Base-by-base conservation (phyloP, 1,140 invertebrate species). In the Drosophila funebris region DNA sequence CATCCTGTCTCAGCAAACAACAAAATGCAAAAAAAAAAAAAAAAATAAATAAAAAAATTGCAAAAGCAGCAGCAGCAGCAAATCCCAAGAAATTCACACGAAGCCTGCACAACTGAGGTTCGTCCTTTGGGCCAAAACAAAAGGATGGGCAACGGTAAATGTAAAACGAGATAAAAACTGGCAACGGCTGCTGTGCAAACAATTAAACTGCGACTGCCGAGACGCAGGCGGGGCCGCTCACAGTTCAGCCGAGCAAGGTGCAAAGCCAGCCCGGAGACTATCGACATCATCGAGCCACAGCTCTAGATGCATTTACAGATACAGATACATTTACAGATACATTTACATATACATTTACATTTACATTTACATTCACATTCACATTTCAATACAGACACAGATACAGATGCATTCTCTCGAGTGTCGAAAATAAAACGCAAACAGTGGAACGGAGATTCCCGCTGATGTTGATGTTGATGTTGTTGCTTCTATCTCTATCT, bases 31-130 rank as follows among this genome's bases (percentile, higher is more conserved):
- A 53, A 61, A 53, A 73, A 63, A 58, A 57, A 52, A 62, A 78
- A n/a, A n/a, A n/a, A n/a, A n/a, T n/a, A n/a, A n/a, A n/a, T n/a
- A n/a, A n/a, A n/a, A 73, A 73, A 78, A 73, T 60, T 58, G 76
- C 63, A 78, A 63, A 61, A 43, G 14, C 27, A 43, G 54, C 39
- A 27, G 13, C 13, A 57, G 8, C 24, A 60, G 29, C 31, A 58
- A 62, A 52, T 78, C 79, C 75, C 73, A 76, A 78, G 79, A 84
- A 83, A 76, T 83, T 83, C 80, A 83, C 79, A 83, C 79, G 79
- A 72, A 83, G 48, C 64, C 71, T 41, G 44, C 37, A 53, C 44
- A 54, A 69, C 41, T 57, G 24, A 22, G 20, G 13, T 33, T 37
- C 37, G 79, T 84, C 80, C 79, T 75, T 41, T 9, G 61, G 33